A percentile compares a stretch with the other conserved stretches of the same genome.
Evolutionary conservation across 2,113 vertebrate species (phyloP).

Genomic region (Turdus rufiventris): DNA sequence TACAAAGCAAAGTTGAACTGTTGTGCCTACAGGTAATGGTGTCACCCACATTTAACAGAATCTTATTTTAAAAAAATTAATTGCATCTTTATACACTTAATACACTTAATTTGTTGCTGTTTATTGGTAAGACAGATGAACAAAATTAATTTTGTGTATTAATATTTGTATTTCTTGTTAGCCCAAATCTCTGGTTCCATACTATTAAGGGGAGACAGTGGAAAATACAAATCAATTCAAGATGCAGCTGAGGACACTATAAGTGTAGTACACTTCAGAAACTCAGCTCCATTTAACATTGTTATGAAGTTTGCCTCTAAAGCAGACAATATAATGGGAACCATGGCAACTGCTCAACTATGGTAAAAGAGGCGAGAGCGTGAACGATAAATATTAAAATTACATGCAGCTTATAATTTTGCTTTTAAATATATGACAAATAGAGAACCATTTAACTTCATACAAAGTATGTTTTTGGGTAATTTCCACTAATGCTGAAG

Average conservation of each 20-base stretch:
- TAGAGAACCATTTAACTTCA: background rate
- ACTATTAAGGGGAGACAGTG: background rate
- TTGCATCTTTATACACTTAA: background rate
- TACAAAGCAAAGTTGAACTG: background rate
- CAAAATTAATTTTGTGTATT: background rate
- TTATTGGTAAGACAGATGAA: background rate
- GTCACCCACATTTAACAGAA: background rate
- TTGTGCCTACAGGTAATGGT: background rate
- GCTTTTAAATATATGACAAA: background rate
- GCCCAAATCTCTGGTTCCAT: background rate
- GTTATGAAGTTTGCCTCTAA: constrained; percentile 9
- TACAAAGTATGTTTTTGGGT: background rate
- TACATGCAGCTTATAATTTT: background rate
- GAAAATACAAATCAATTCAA: background rate
- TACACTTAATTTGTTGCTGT: background rate
- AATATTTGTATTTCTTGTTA: background rate
- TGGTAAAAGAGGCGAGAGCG: background rate
- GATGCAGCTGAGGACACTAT: background rate
- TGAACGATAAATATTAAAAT: constrained; percentile 33
- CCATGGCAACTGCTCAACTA: constrained; percentile 7
- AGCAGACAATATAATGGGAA: background rate
- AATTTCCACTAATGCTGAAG: background rate
- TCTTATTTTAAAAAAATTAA: background rate
- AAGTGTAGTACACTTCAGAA: background rate
- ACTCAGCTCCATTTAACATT: background rate